Conservation (phyloP, 64 coral and sea anemone genomes). For the Montipora sp. region DNA sequence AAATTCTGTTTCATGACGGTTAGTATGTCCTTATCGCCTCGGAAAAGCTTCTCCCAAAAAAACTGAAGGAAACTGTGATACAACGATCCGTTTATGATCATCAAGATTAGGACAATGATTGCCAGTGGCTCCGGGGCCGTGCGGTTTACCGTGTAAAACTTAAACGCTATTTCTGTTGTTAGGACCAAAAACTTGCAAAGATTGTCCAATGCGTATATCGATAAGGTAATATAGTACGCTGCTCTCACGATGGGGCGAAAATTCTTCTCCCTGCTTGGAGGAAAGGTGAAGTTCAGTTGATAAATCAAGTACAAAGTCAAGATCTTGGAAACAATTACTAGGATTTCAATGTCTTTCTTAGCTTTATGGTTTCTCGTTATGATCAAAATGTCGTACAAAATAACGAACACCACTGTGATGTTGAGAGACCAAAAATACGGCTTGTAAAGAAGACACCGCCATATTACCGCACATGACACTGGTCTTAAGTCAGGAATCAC, state of each 20-base stretch:
- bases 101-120: slow-evolving; percentile 52
- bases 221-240: slow-evolving; percentile 47
- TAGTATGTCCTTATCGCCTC: slow-evolving; percentile 68
- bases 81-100: slow-evolving; percentile 62
- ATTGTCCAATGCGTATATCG: slow-evolving; percentile 73
- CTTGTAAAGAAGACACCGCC: slow-evolving; percentile 20
- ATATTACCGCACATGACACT: not conserved
- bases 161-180: slow-evolving; percentile 66
- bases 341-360: slow-evolving; percentile 10
- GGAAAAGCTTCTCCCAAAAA: slow-evolving; percentile 83
- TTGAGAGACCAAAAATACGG: slow-evolving; percentile 79
- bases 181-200: slow-evolving; percentile 57
- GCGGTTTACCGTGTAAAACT: slow-evolving; percentile 61
- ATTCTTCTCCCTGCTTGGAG: slow-evolving; percentile 17
- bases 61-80: slow-evolving; percentile 78
- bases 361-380: not conserved
- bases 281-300: slow-evolving; percentile 71
- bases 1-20: not conserved
- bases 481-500: slow-evolving; percentile 17
- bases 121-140: not conserved
- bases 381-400: slow-evolving; percentile 70
- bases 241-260: slow-evolving; percentile 15
- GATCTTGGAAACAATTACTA: slow-evolving; percentile 53
- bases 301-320: slow-evolving; percentile 45
- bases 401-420: slow-evolving; percentile 19